Conservation (phyloP, 2,888 invertebrate genomes). For the Idaea dimidiata region DNA sequence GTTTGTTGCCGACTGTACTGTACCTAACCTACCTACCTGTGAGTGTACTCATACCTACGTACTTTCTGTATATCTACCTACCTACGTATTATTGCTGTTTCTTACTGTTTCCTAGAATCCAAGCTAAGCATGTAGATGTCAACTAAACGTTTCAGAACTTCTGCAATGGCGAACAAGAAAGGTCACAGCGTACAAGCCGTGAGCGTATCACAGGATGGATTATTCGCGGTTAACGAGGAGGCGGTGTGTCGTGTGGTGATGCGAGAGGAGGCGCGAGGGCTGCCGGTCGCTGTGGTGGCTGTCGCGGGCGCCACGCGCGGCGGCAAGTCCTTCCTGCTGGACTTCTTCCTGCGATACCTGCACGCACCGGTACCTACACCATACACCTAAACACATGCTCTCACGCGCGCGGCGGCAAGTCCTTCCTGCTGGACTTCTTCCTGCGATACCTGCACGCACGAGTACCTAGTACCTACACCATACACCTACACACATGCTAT, state of each 20-base stretch:
- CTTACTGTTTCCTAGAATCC: too few species aligned
- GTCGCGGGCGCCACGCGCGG: constrained; percentile 49
- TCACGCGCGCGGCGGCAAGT: constrained; percentile 37
- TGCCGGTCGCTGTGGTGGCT: constrained; percentile 42
- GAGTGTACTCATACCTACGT: too few species aligned
- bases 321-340: constrained; percentile 50
- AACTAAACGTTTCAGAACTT: neutral
- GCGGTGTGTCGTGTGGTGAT: constrained; percentile 31
- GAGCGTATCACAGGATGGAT: constrained; percentile 6
- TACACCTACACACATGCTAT: neutral
- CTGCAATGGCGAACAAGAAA: neutral
- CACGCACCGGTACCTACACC: constrained; percentile 33
- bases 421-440: constrained; percentile 48
- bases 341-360: constrained; percentile 46
- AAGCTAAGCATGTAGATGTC: neutral
- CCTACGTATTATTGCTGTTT: too few species aligned
- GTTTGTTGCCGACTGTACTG: too few species aligned
- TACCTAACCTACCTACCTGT: too few species aligned
- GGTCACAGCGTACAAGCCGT: neutral
- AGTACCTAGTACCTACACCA: constrained; percentile 29
- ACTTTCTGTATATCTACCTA: too few species aligned
- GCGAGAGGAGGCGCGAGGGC: constrained; percentile 31
- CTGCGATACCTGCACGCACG: constrained; percentile 42
- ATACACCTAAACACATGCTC: neutral
- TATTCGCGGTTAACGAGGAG: constrained; percentile 32